A percentile compares a stretch with the other conserved stretches of the same genome.
Evolutionary conservation across 2,797 vertebrate species (phyloP).

Genomic region (Anniella stebbinsi): DNA sequence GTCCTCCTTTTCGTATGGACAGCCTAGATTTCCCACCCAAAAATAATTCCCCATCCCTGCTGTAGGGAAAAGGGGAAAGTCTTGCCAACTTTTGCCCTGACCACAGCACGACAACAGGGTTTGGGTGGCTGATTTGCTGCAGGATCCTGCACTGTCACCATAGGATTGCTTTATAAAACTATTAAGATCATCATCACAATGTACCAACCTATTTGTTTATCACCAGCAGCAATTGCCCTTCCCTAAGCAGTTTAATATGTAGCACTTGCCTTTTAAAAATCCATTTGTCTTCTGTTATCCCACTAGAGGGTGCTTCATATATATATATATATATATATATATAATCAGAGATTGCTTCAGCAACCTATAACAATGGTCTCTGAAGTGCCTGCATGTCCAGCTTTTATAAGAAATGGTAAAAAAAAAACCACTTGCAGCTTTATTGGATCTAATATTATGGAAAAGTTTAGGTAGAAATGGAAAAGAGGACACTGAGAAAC

Average conservation of each 20-base stretch:
- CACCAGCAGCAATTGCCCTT: background rate
- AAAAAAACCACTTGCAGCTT: background rate
- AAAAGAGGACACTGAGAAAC: background rate
- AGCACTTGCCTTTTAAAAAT: constrained; percentile 4
- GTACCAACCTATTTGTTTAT: background rate
- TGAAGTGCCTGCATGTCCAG: background rate
- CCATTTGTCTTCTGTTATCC: constrained; percentile 64
- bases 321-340: constrained; percentile 53
- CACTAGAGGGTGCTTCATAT: constrained; percentile 84
- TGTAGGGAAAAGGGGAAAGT: too few relatives aligned
- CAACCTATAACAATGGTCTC: background rate
- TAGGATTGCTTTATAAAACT: background rate
- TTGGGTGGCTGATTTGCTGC: background rate
- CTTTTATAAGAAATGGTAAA: constrained; percentile 26
- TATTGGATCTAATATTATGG: background rate
- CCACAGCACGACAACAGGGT: background rate
- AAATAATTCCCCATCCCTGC: too few relatives aligned
- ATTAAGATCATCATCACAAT: constrained; percentile 10
- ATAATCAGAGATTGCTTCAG: constrained; percentile 47
- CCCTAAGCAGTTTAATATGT: background rate
- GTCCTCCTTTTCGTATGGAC: too few relatives aligned
- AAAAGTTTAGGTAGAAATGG: background rate
- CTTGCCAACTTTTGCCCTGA: background rate
- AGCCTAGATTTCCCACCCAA: too few relatives aligned
- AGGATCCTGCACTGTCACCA: background rate